Evolutionary conservation across 1,140 invertebrate species (phyloP), one percentile per base, ranked within the genome.

Genomic region (Grapholita molesta): DNA sequence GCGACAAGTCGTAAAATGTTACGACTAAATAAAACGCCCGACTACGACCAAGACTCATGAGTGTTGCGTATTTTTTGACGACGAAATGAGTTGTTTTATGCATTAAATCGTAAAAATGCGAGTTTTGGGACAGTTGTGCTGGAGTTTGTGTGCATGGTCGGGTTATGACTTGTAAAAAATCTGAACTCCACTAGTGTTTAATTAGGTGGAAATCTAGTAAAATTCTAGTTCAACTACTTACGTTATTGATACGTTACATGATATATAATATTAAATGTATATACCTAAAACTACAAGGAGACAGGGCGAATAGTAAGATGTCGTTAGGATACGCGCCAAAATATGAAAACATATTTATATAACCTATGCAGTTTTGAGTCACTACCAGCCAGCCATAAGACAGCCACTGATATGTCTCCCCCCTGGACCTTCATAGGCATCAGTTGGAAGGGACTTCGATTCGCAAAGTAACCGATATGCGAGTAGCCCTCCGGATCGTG

Each of bases 21-120:
- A 68, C 55, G 67, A 57, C 18, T 33, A 38, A 32, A 32, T 23
- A 68, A 66, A 68, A 35, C 33, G 66, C 11, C n/a, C n/a, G 52
- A 15, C 65, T 7, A 30, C 42, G 65, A 48, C 21, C 30, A 18
- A n/a, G 38, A 32, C 35, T 66, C 65, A 9, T 25, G 30, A 42
- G 21, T 48, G 25, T 66, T 48, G 42, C 21, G 42, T 48, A 48
- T 48, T 66, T 38, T 66, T 48, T 21, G 24, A 61, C 23, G 30
- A 32, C 18, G 38, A 48, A 66, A 66, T 48, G 21, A 66, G 12
- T 23, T 66, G 24, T 23, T 66, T 66, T 66, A 66, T 66, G 65
- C 15, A 12, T n/a, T 32, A 66, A n/a, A 66, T n/a, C 42, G 42
- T 48, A 48, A 48, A 48, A 38, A 38, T n/a, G n/a, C 35, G 35